Evolutionary conservation across 2,888 invertebrate genomes (phyloP).

Genomic region (Eupeodes latifasciatus): DNA sequence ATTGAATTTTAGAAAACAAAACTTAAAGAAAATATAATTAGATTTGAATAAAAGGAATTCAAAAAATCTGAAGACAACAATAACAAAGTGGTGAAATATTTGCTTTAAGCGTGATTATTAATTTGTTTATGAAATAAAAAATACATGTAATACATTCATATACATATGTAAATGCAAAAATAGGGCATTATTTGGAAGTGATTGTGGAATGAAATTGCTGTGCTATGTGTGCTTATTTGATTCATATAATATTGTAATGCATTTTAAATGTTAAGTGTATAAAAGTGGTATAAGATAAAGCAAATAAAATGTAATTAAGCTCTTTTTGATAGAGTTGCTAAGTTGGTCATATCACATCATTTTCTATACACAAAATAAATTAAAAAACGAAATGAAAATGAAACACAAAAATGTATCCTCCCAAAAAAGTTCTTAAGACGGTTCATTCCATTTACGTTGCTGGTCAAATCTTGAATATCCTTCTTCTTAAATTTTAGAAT

Average conservation of each 20-base stretch:
- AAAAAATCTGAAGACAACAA: slow-evolving; percentile 7
- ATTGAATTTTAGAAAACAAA: slow-evolving; percentile 20
- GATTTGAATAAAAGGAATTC: neutral
- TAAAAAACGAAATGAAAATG: neutral
- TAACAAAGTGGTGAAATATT: slow-evolving; percentile 23
- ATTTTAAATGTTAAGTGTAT: slow-evolving; percentile 8
- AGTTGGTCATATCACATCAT: neutral
- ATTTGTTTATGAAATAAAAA: neutral
- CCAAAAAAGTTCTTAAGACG: neutral
- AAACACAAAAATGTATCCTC: neutral
- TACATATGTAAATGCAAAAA: neutral
- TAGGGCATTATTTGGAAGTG: slow-evolving; percentile 8
- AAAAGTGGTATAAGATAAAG: slow-evolving; percentile 4
- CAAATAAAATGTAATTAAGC: neutral
- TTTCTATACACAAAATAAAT: neutral
- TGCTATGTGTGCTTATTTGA: slow-evolving; percentile 18
- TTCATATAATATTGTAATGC: slow-evolving; percentile 3
- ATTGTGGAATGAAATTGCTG: slow-evolving; percentile 24
- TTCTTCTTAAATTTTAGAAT: neutral
- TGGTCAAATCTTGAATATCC: neutral
- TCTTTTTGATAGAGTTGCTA: neutral
- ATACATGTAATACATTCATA: neutral
- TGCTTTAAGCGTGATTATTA: slow-evolving; percentile 18
- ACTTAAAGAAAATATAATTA: neutral
- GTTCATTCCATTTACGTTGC: neutral